Conservation (phyloP, 2,888 invertebrate genomes). For the Napeogenes sylphis region DNA sequence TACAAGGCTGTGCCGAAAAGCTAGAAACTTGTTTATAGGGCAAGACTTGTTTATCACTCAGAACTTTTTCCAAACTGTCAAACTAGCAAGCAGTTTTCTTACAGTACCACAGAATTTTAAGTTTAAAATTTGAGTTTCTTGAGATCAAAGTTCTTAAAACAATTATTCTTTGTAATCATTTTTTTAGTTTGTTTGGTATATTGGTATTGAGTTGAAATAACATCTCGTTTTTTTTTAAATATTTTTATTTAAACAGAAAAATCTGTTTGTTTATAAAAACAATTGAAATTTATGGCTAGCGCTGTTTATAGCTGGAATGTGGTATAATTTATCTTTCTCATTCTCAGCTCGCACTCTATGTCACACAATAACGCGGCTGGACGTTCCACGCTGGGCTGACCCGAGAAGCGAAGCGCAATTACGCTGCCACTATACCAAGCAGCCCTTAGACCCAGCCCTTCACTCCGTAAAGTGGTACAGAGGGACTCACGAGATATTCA, state of each 20-base stretch:
- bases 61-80: not conserved
- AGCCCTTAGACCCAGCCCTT: constrained; percentile 73
- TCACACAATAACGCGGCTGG: constrained; percentile 62
- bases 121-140: not conserved
- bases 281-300: too few relatives aligned
- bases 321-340: not conserved
- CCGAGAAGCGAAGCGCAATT: constrained; percentile 60
- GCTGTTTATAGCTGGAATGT: too few relatives aligned
- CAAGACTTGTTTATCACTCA: constrained; percentile 1
- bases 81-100: not conserved
- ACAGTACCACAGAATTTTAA: not conserved
- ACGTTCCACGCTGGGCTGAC: constrained; percentile 66
- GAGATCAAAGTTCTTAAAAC: not conserved
- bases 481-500: constrained; percentile 72
- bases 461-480: constrained; percentile 89
- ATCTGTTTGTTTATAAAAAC: too few relatives aligned
- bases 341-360: constrained; percentile 60
- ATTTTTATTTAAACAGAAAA: too few relatives aligned
- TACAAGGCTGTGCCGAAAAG: not conserved
- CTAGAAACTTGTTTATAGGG: constrained; percentile 2
- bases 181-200: not conserved
- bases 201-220: too few relatives aligned
- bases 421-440: constrained; percentile 56
- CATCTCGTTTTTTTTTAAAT: too few relatives aligned
- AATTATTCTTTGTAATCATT: not conserved